A percentile compares a stretch with the other conserved stretches of the same genome.
Conservation (phyloP, 2,797 vertebrate genomes). For the Pseudomugil gertrudae region DNA sequence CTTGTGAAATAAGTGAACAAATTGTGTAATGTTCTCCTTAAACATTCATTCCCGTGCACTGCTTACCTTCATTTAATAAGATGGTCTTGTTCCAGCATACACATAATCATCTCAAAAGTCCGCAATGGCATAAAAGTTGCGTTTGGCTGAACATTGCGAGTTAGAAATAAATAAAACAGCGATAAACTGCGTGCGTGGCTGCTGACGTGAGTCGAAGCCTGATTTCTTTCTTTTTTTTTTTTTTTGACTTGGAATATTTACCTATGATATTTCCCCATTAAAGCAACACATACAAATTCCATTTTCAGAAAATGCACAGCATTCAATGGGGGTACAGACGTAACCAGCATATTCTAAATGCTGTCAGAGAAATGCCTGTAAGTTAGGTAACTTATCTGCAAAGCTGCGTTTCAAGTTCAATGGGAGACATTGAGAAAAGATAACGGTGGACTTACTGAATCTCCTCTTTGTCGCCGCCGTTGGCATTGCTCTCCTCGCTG, state of each 20-base stretch:
- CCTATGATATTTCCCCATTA: too few relatives aligned
- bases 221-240: background rate
- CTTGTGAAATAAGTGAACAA: conserved; percentile 28
- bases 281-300: conserved; percentile 4
- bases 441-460: conserved; percentile 77
- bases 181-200: conserved; percentile 62
- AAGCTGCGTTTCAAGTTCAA: conserved; percentile 59
- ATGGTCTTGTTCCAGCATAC: background rate
- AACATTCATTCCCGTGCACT: background rate
- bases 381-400: conserved; percentile 37
- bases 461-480: conserved; percentile 75
- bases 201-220: conserved; percentile 27
- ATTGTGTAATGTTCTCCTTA: background rate
- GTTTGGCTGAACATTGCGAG: conserved; percentile 3
- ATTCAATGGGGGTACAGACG: background rate
- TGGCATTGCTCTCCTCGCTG: conserved; percentile 77
- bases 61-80: background rate
- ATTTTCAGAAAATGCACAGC: conserved; percentile 23
- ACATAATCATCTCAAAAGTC: background rate
- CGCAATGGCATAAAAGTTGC: conserved; percentile 46
- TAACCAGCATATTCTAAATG: background rate
- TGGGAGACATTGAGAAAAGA: conserved; percentile 22
- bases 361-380: accelerated
- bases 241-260: conserved; percentile 16
- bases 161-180: conserved; percentile 35